These are phyloP conservation scores for Polietes domitor DNA, from an alignment of 2,888 invertebrate species.

Conservation along the genomic window DNA sequence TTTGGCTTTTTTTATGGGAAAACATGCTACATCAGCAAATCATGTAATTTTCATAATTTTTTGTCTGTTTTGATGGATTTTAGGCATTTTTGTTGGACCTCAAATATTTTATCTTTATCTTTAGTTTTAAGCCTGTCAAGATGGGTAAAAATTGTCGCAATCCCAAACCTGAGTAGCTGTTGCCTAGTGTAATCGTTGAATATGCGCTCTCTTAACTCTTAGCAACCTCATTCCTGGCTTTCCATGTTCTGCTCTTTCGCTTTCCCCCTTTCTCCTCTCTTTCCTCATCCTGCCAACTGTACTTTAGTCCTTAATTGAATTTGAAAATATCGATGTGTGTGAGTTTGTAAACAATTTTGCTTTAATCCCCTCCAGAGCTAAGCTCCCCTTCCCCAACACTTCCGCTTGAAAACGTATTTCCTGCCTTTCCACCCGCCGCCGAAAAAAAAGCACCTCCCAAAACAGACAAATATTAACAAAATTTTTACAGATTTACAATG, in stretches of 20 bases:
- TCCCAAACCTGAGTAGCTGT: no score
- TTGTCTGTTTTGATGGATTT: no score
- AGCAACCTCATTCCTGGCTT: background rate
- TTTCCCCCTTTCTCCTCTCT: background rate
- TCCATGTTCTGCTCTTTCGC: background rate
- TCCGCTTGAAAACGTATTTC: background rate
- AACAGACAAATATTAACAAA: background rate
- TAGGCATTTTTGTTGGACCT: no score
- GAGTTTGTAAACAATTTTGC: background rate
- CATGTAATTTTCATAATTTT: no score
- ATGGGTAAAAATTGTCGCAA: no score
- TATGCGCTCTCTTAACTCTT: background rate
- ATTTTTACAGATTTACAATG: constrained; percentile 73
- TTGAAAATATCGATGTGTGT: background rate
- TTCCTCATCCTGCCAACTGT: background rate
- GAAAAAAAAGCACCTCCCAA: background rate
- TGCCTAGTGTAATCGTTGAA: constrained; percentile 12
- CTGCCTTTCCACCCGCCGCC: background rate
- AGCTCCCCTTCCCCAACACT: background rate
- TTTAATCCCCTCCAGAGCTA: background rate
- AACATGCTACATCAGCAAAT: no score
- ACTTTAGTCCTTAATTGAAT: background rate
- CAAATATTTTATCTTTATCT: no score
- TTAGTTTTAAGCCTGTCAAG: no score
- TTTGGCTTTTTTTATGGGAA: no score